Evolutionary conservation across 2,113 vertebrate species (phyloP).

Genomic region (Cheilinus undulatus): DNA sequence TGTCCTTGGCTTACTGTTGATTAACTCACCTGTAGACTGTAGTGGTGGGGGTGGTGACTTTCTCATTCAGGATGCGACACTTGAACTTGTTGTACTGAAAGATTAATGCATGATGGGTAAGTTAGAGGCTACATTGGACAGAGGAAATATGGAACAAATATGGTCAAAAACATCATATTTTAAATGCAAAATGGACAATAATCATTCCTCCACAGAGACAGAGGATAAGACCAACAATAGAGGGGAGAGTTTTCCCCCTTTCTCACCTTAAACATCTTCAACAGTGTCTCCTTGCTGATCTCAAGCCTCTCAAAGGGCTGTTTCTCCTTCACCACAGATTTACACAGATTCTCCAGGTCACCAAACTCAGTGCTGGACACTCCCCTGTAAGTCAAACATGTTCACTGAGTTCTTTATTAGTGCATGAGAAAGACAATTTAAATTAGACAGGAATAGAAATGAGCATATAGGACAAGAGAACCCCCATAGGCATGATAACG

Average conservation of each 20-base stretch:
- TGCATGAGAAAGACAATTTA: no score
- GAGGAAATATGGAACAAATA: not conserved
- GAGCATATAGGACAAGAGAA: no score
- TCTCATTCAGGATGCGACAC: conserved; percentile 97
- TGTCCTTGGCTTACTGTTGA: not conserved
- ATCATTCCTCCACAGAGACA: no score
- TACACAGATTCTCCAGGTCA: conserved; percentile 91
- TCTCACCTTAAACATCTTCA: conserved; percentile 97
- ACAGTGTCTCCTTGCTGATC: conserved; percentile 92
- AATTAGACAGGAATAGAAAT: no score
- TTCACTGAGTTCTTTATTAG: not conserved
- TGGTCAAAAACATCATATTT: no score
- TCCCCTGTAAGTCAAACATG: conserved; percentile 78
- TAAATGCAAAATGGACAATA: no score
- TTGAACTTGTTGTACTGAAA: conserved; percentile 98
- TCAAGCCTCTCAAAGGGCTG: conserved; percentile 96
- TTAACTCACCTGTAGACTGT: conserved; percentile 92
- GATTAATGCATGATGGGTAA: conserved; percentile 17
- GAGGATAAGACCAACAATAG: no score
- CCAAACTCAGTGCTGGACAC: conserved; percentile 96
- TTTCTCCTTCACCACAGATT: conserved; percentile 95
- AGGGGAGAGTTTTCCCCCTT: no score
- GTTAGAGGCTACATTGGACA: not conserved
- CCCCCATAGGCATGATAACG: no score
- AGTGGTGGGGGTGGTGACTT: conserved; percentile 95